phyloP scores from a whole-genome alignment of 2,113 vertebrate genomes.

The Dasyornis broadbenti region DNA sequence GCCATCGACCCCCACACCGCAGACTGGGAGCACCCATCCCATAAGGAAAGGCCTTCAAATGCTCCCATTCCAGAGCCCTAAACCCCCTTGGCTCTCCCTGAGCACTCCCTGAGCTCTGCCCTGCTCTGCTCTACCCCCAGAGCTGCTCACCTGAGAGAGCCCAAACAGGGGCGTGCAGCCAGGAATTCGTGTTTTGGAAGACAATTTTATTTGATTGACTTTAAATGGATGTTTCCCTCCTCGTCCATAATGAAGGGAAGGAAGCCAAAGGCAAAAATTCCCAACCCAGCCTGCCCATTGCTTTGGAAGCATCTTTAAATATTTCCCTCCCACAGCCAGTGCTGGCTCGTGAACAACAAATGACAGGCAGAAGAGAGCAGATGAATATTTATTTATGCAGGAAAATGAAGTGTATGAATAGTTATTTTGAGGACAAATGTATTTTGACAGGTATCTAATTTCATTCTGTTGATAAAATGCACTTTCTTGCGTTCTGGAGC shows the following conservation, averaged over 20 bases:
- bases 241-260: constrained; percentile 39
- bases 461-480: constrained; percentile 66
- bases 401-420: constrained; percentile 67
- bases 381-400: constrained; percentile 66
- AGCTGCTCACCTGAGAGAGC: not conserved
- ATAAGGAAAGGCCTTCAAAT: not conserved
- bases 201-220: constrained; percentile 45
- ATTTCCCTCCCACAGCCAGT: constrained; percentile 48
- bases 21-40: not conserved
- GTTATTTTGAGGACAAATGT: constrained; percentile 71
- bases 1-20: too few species aligned
- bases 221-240: constrained; percentile 66
- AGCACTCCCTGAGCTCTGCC: not conserved
- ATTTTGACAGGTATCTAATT: constrained; percentile 77
- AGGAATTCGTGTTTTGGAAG: constrained; percentile 52
- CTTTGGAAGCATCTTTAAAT: constrained; percentile 59
- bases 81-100: too few species aligned
- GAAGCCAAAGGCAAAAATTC: constrained; percentile 44
- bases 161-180: not conserved
- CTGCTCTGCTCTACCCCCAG: not conserved
- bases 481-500: constrained; percentile 40
- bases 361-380: constrained; percentile 57
- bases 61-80: not conserved
- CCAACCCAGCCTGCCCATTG: constrained; percentile 40
- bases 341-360: constrained; percentile 31